Evolutionary conservation across 2,113 vertebrate genomes (phyloP).

Genomic region (Pristiophorus japonicus): DNA sequence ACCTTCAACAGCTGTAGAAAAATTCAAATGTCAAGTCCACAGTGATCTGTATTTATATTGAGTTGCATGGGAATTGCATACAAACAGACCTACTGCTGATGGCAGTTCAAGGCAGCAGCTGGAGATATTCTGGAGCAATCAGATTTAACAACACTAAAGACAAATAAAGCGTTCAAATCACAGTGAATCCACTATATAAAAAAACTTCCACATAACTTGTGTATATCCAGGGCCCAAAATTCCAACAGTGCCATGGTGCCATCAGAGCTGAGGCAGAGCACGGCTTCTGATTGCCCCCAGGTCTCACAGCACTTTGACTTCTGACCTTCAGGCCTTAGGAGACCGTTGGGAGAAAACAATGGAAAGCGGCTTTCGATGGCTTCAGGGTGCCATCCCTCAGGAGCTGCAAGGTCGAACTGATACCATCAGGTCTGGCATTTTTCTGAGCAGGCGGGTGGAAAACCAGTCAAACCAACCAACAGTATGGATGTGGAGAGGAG

Average conservation of each 20-base stretch:
- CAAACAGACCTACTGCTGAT: neutral
- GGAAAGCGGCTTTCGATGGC: neutral
- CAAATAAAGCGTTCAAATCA: neutral
- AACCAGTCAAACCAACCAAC: neutral
- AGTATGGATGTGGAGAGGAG: neutral
- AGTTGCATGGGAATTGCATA: constrained; percentile 24
- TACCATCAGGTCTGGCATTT: neutral
- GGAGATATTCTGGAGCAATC: neutral
- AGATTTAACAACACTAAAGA: neutral
- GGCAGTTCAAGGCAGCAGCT: constrained; percentile 4
- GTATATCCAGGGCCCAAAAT: neutral
- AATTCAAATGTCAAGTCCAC: neutral
- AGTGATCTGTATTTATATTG: neutral
- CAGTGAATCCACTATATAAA: neutral
- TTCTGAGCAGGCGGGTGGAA: neutral
- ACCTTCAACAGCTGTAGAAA: constrained; percentile 17
- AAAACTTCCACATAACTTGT: neutral
- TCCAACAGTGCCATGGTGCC: neutral
- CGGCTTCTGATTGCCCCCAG: neutral
- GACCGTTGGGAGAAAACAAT: neutral
- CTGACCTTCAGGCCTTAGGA: neutral
- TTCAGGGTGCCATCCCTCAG: neutral
- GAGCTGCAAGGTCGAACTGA: neutral
- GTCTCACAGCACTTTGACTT: neutral
- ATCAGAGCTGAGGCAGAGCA: neutral